phyloP scores from a whole-genome alignment of 2,888 invertebrate genomes.

The Acrobasis repandana region DNA sequence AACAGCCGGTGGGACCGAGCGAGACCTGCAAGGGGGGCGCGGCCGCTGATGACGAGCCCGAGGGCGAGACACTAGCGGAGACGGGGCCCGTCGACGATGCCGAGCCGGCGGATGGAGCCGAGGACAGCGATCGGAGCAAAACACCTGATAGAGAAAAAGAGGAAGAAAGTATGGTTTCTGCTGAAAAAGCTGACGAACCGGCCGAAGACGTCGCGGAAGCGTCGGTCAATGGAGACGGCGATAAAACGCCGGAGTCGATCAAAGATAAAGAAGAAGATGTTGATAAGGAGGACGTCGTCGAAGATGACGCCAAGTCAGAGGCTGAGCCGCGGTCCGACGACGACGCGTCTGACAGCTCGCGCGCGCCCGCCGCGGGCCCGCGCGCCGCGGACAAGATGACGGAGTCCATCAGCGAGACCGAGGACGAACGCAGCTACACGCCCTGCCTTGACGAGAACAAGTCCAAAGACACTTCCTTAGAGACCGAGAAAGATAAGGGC shows the following conservation, averaged over 20 bases:
- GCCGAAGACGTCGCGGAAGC: not conserved
- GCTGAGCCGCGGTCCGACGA: constrained; percentile 17
- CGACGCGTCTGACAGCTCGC: constrained; percentile 12
- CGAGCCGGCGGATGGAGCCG: not conserved
- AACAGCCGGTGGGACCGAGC: constrained; percentile 18
- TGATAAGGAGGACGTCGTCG: constrained; percentile 33
- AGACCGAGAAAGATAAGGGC: constrained; percentile 64
- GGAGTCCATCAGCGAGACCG: constrained; percentile 84
- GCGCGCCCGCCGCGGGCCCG: not conserved
- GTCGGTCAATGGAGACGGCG: not conserved
- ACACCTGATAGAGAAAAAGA: not conserved
- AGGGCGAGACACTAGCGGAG: not conserved
- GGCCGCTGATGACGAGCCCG: not conserved
- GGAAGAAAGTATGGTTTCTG: not conserved
- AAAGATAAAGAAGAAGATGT: constrained; percentile 3
- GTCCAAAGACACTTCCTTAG: constrained; percentile 65
- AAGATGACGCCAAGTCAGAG: constrained; percentile 26
- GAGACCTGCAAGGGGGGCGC: not conserved
- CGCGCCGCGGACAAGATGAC: constrained; percentile 73
- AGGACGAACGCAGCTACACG: constrained; percentile 87
- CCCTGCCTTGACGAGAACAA: constrained; percentile 88
- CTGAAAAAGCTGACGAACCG: constrained; percentile 18
- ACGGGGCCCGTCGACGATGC: not conserved
- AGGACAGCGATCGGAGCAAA: not conserved
- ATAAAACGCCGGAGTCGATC: constrained; percentile 1